Conservation (phyloP, 2,888 invertebrate genomes). For the Adelphocoris suturalis region DNA sequence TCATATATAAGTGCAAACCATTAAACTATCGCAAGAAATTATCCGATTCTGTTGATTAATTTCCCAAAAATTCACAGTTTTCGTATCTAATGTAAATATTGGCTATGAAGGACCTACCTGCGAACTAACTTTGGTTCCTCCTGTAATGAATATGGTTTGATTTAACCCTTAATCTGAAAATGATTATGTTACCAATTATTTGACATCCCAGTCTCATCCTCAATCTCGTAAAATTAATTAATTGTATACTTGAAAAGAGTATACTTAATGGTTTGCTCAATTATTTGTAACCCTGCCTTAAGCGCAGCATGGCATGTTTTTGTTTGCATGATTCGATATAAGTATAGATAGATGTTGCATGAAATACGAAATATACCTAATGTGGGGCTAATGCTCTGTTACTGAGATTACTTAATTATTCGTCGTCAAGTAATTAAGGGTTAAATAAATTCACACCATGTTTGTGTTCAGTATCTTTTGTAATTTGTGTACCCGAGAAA, state of each 20-base stretch:
- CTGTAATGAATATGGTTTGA: too few relatives aligned
- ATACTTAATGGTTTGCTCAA: slow-evolving; percentile 50
- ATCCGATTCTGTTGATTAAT: not conserved
- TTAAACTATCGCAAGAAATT: slow-evolving; percentile 40
- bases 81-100: too few relatives aligned
- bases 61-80: too few relatives aligned
- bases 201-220: too few relatives aligned
- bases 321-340: slow-evolving; percentile 59
- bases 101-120: too few relatives aligned
- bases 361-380: not conserved
- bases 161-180: too few relatives aligned
- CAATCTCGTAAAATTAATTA: not conserved
- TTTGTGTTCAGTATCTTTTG: slow-evolving; percentile 35
- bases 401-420: not conserved
- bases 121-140: too few relatives aligned
- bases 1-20: slow-evolving; percentile 38
- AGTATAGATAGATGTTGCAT: slow-evolving; percentile 62
- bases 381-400: not conserved
- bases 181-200: too few relatives aligned
- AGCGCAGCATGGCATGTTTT: slow-evolving; percentile 65
- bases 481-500: slow-evolving; percentile 62
- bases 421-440: slow-evolving; percentile 5
- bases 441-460: slow-evolving; percentile 15
- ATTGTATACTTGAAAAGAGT: not conserved
- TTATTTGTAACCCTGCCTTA: not conserved